Evolutionary conservation across 2,113 vertebrate genomes (phyloP).

Genomic region (Lycaon pictus): DNA sequence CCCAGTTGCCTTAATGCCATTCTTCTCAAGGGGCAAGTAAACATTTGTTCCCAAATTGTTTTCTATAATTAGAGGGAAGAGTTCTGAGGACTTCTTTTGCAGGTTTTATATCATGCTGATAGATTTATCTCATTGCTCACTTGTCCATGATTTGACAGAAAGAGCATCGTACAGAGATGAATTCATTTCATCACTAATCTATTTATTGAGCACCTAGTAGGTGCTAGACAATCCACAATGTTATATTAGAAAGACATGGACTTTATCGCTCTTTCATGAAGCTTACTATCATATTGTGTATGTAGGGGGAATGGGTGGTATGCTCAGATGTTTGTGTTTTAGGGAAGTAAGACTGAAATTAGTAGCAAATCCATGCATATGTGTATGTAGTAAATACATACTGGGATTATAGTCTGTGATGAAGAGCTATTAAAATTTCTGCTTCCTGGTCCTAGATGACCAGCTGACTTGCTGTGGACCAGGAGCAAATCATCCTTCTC

Average conservation of each 20-base stretch:
- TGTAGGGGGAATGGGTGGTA: neutral
- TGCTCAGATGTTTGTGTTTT: neutral
- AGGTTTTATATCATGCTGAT: neutral
- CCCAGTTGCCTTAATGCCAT: neutral
- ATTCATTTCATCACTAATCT: neutral
- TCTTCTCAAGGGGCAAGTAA: neutral
- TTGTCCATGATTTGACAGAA: neutral
- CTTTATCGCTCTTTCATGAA: neutral
- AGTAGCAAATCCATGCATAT: neutral
- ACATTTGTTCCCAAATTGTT: neutral
- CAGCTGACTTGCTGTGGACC: neutral
- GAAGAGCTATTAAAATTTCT: neutral
- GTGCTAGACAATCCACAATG: neutral
- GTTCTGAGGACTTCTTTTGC: neutral
- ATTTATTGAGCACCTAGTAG: neutral
- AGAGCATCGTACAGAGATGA: neutral
- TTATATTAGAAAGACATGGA: neutral
- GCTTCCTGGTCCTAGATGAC: neutral
- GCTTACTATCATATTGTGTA: neutral
- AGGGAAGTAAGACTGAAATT: neutral
- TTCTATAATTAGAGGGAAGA: neutral
- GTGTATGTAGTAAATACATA: neutral
- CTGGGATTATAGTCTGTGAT: neutral
- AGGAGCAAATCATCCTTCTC: neutral
- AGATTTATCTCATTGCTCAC: neutral